Conservation (phyloP, 2,797 vertebrate species). For the Babyrousa celebensis region DNA sequence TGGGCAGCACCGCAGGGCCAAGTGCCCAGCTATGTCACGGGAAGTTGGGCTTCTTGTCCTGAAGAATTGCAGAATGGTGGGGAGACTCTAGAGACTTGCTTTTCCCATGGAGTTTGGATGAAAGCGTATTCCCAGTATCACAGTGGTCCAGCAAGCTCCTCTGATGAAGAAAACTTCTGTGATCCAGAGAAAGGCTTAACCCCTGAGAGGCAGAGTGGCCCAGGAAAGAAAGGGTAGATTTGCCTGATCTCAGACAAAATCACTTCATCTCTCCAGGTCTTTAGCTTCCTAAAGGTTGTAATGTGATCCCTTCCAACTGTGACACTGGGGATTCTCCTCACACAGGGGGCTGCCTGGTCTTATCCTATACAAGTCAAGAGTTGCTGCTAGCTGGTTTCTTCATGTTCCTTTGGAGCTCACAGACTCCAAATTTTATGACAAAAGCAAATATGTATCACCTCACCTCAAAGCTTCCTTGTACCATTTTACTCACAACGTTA, state of each 20-base stretch:
- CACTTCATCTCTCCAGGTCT: not conserved
- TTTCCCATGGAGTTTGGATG: not conserved
- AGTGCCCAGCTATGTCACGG: not conserved
- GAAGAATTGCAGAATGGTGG: not conserved
- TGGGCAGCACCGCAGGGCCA: not conserved
- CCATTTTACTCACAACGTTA: not conserved
- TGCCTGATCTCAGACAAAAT: conserved; percentile 1
- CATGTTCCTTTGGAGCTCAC: not conserved
- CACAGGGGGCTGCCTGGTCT: not conserved
- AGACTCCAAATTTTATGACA: not conserved
- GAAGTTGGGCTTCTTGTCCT: not conserved
- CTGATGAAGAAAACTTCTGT: not conserved
- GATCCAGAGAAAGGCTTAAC: not conserved
- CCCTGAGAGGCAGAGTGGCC: not conserved
- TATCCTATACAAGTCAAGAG: not conserved
- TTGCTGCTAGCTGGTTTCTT: not conserved
- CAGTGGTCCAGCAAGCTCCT: not conserved
- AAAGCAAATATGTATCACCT: not conserved
- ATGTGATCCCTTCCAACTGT: not conserved
- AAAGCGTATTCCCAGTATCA: not conserved
- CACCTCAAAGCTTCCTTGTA: not conserved
- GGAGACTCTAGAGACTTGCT: not conserved
- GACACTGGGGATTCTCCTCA: not conserved
- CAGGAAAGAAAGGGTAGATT: not conserved
- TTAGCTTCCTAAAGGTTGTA: not conserved